Evolutionary conservation across 2,888 invertebrate genomes (phyloP).

Genomic region (Dione vanillae): DNA sequence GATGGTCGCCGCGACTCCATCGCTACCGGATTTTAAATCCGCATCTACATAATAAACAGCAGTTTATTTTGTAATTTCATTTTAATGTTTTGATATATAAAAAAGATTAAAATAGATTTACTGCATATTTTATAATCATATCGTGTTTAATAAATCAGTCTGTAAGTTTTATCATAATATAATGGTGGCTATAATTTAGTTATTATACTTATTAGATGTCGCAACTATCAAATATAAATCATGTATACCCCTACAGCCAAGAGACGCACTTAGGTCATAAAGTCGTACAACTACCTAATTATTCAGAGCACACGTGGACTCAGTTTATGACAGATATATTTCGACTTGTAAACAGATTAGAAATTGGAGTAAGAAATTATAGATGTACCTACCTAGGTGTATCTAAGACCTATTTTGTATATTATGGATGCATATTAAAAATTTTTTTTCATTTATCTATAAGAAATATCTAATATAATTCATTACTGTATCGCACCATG

Average conservation of each 20-base stretch:
- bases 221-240: not conserved
- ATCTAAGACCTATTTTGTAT: no score
- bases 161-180: not conserved
- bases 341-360: constrained; percentile 69
- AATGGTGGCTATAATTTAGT: constrained; percentile 2
- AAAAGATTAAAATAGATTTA: constrained; percentile 44
- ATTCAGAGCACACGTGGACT: constrained; percentile 80
- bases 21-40: constrained; percentile 78
- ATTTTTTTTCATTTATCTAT: not conserved
- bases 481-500: constrained; percentile 58
- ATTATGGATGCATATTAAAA: no score
- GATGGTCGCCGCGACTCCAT: constrained; percentile 65
- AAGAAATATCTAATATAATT: constrained; percentile 25
- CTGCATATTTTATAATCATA: constrained; percentile 1
- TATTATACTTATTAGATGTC: constrained; percentile 10
- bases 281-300: constrained; percentile 59
- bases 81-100: constrained; percentile 45
- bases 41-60: constrained; percentile 59
- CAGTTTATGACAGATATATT: constrained; percentile 71
- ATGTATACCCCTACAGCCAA: not conserved
- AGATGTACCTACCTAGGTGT: not conserved
- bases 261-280: constrained; percentile 13
- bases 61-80: constrained; percentile 57
- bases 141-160: constrained; percentile 12
- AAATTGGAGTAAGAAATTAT: not conserved